Evolutionary conservation across 1,140 invertebrate genomes (phyloP).

Genomic region (Bacillus rossius): DNA sequence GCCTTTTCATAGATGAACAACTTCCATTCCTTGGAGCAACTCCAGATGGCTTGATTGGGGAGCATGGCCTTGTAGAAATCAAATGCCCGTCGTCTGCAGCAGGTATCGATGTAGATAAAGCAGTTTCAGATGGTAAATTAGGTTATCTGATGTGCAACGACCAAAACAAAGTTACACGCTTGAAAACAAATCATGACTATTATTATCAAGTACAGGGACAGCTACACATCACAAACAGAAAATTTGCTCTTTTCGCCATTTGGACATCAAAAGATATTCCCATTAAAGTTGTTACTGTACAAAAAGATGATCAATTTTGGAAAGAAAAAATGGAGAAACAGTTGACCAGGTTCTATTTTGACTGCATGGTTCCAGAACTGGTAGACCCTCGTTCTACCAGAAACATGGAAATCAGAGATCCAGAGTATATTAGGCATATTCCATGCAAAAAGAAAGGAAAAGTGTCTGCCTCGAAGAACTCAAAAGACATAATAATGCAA

Average conservation of each 20-base stretch:
- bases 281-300: slow-evolving; percentile 14
- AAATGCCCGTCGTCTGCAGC: slow-evolving; percentile 34
- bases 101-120: slow-evolving; percentile 19
- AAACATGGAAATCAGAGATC: slow-evolving; percentile 28
- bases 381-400: slow-evolving; percentile 30
- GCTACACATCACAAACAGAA: slow-evolving; percentile 19
- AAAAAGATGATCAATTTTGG: slow-evolving; percentile 27
- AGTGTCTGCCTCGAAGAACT: too few relatives aligned
- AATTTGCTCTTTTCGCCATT: slow-evolving; percentile 15
- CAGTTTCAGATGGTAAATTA: slow-evolving; percentile 5
- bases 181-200: slow-evolving; percentile 36
- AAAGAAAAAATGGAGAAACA: slow-evolving; percentile 17
- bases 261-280: slow-evolving; percentile 18
- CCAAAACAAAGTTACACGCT: not conserved
- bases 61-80: slow-evolving; percentile 34
- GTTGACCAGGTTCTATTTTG: slow-evolving; percentile 29
- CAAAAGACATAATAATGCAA: too few relatives aligned
- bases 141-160: not conserved
- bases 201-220: slow-evolving; percentile 37
- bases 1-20: slow-evolving; percentile 37
- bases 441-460: not conserved
- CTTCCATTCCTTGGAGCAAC: slow-evolving; percentile 34
- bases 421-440: slow-evolving; percentile 20
- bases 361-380: slow-evolving; percentile 35
- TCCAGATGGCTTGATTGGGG: slow-evolving; percentile 39